phyloP scores from a whole-genome alignment of 1,140 invertebrate species.

The Acromyrmex echinatior region DNA sequence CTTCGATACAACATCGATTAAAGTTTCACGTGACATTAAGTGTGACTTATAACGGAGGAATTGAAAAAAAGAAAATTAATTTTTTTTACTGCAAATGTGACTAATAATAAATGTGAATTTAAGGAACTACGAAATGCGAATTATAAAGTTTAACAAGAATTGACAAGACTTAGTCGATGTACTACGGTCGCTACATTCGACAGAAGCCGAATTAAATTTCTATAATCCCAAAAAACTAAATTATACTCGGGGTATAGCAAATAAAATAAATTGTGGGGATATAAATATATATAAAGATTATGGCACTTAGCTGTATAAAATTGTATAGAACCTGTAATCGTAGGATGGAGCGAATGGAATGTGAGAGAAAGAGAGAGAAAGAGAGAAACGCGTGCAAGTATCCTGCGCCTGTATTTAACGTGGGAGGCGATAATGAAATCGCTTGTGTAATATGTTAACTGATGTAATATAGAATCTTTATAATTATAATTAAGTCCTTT shows the following conservation, averaged over 20 bases:
- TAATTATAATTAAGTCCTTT: slow-evolving; percentile 68
- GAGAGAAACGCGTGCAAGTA: slow-evolving; percentile 36
- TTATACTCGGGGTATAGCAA: slow-evolving; percentile 57
- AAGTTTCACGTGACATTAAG: slow-evolving; percentile 79
- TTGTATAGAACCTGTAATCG: slow-evolving; percentile 82
- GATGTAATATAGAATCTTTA: slow-evolving; percentile 84
- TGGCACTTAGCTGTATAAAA: slow-evolving; percentile 80
- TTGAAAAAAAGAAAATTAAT: slow-evolving; percentile 27
- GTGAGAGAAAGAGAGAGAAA: slow-evolving; percentile 18
- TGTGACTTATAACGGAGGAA: slow-evolving; percentile 17
- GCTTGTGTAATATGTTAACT: slow-evolving; percentile 77
- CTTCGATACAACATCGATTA: slow-evolving; percentile 9
- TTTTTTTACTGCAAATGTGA: slow-evolving; percentile 11
- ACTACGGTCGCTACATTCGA: slow-evolving; percentile 34
- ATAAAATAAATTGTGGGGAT: slow-evolving; percentile 77
- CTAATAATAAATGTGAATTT: slow-evolving; percentile 22
- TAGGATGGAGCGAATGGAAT: slow-evolving; percentile 63
- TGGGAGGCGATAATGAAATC: slow-evolving; percentile 55
- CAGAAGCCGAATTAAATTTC: slow-evolving; percentile 39
- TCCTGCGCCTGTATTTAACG: slow-evolving; percentile 50
- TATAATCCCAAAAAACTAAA: slow-evolving; percentile 25
- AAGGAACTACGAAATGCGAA: not conserved
- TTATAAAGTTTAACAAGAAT: slow-evolving; percentile 4
- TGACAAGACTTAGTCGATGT: slow-evolving; percentile 27
- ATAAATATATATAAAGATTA: slow-evolving; percentile 65